Evolutionary conservation across 2,888 invertebrate species (phyloP), one percentile per base, ranked within the genome.

Genomic region (Conomelus anceps): DNA sequence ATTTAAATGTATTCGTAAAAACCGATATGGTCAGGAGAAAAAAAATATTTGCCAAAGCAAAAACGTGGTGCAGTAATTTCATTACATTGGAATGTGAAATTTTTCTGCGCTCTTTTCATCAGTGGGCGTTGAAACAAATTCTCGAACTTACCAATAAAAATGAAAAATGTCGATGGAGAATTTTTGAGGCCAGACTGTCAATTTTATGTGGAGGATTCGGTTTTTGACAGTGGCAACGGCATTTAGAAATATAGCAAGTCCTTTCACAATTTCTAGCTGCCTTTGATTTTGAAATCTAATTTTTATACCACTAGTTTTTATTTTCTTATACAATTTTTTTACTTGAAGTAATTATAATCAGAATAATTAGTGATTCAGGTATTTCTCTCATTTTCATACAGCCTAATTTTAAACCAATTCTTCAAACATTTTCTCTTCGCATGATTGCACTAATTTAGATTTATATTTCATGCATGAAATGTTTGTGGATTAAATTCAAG

Each of bases 11-110:
- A 63, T 34, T 13, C 17, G 34, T 34, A 17, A 17, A 63, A 63
- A 63, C 63, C 63, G n/a, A 63, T 63, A 63, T 63, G 63, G n/a
- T 63, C 63, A 63, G n/a, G n/a, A n/a, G n/a, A n/a, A n/a, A 1
- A 63, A n/a, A 63, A 63, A 63, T 63, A 63, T 63, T 63, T 63
- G 63, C 63, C 7, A 7, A 3, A 7, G 24, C 26, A 86, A 86
- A 86, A 86, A 86, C 86, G 22, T n/a, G 26, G 24, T 86, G 6
- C 86, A 29, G 63, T 63, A n/a, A 86, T 24, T 86, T 86, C 86
- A 86, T 86, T 86, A 86, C 24, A 24, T 9, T 23, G 86, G 86
- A 86, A 86, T 86, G 86, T 26, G 29, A 86, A 86, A 86, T 86
- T 86, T 86, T 63, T 63, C 7, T n/a, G n/a, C n/a, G 63, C n/a